Conservation (phyloP, 2,113 vertebrate species). For the Cynoglossus semilaevis region DNA sequence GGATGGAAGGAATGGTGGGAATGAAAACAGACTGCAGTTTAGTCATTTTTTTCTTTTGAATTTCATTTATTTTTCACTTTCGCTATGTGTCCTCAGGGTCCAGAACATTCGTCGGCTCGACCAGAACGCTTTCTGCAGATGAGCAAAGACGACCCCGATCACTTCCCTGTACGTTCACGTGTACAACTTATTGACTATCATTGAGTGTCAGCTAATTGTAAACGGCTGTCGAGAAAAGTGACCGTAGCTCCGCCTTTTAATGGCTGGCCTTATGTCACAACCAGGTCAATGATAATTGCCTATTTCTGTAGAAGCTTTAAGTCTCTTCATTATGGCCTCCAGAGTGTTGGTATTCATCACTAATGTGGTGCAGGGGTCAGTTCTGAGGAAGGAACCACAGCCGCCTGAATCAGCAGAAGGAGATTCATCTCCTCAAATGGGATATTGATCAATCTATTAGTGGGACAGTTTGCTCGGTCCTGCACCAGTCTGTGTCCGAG, state of each 20-base stretch:
- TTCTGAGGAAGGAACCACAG: conserved; percentile 14
- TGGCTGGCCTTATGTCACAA: conserved; percentile 13
- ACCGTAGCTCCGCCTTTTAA: conserved; percentile 12
- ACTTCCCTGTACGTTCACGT: conserved; percentile 81
- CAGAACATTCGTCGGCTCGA: conserved; percentile 89
- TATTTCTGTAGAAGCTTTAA: conserved; percentile 43
- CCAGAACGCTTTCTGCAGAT: conserved; percentile 91
- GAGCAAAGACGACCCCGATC: conserved; percentile 90
- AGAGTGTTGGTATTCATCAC: conserved; percentile 34
- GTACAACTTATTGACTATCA: conserved; percentile 3
- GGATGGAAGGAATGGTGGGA: conserved; percentile 87
- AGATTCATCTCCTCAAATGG: conserved; percentile 56
- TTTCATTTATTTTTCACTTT: neutral
- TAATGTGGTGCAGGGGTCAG: conserved; percentile 22
- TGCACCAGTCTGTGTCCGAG: neutral
- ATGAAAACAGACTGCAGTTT: neutral
- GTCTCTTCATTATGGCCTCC: conserved; percentile 44
- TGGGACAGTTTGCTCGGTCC: conserved; percentile 18
- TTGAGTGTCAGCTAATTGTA: conserved; percentile 9
- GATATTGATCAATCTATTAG: conserved; percentile 65
- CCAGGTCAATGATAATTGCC: conserved; percentile 40
- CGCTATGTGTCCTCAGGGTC: conserved; percentile 73
- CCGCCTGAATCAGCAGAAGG: conserved; percentile 47
- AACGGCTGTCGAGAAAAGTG: conserved; percentile 3
- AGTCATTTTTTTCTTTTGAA: neutral